Evolutionary conservation across 2,888 invertebrate genomes (phyloP), one percentile per base, ranked within the genome.

Genomic region (Xestia xanthographa): DNA sequence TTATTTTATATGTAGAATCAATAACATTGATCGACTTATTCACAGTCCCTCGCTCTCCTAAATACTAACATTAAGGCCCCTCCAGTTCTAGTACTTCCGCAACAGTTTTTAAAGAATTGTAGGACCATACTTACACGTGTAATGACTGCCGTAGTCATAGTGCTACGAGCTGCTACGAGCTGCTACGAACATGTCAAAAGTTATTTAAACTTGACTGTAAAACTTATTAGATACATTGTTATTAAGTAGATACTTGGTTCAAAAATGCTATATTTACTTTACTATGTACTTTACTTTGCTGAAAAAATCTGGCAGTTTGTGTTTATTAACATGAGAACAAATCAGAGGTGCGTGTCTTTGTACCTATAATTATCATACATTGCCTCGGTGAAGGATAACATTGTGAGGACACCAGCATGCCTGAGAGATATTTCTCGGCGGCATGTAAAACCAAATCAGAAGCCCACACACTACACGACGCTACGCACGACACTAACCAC

Each of bases 161-260:
- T 60, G 69, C 73, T 73, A 73, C 68, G 53, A 29, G 8, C 48
- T 53, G 71, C 67, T 78, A 80, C 63, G 62, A 67, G 66, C 68
- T 9, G 72, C 72, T 72, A 72, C 66, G 41, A n/a, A 17, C 14
- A 41, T 14, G n/a, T 41, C 62, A 38, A 63, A 17, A 4, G 14
- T 14, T 41, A 14, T n/a, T 11, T 38, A 22, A 12, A 62, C 38
- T 38, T 38, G n/a, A 22, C 38, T 5, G 11, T 62, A 60, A 41
- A 41, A 38, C 12, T 38, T 38, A n/a, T 38, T n/a, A 12, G 14
- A 34, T 62, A 14, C 5, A n/a, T 62, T 38, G 6, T n/a, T 22
- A 12, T 6, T 22, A 12, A 22, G 12, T 60, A 22, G 9, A 20
- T 22, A 12, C 38, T 62, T 4, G 12, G 22, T 62, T 58, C 17